Base-by-base conservation (phyloP, 2,888 invertebrate species). In the Diadegma fenestrale region DNA sequence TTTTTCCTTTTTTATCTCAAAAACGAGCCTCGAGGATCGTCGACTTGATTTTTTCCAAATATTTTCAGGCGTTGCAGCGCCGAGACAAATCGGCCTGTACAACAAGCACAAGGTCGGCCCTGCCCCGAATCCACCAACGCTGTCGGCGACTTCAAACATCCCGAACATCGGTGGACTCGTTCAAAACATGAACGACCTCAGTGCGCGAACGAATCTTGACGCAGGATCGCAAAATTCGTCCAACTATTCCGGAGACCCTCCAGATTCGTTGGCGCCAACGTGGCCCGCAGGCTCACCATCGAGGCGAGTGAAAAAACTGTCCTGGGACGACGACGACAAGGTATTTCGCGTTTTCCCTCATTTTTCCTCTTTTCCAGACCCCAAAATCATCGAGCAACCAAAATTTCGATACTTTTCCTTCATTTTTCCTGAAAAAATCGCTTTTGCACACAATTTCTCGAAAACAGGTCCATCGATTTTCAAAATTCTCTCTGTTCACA, bases 291-390 rank as follows among this genome's bases (percentile, higher is more conserved):
- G 95, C 79, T 96, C 96, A 83, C 96, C 96, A 45, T 96, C 97
- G 6, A 95, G 96, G 75, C 94, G 97, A 71, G 96, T 97, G 86
- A 97, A 97, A 94, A 97, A 97, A 91, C 95, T 97, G 75, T 97
- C 97, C 93, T 97, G 97, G 97, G 96, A 96, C 90, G 97, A 97
- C 92, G 96, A 93, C 63, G 92, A 93, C 58, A 91, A 91, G 88
- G 93, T 93, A 88, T 77, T 78, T 63, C 14, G 19, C 19, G 17
- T 19, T 12, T 75, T 58, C n/a, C 12, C 4, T 45, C 10, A 26
- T n/a, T 63, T 63, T 17, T 51, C 22, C 30, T n/a, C 2, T 68
- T 43, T 19, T n/a, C 12, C n/a, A n/a, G 12, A 63, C 30, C 26
- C 45, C 3, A n/a, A n/a, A 58, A 30, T 43, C 14, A 48, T 17